These are phyloP conservation scores for Tenualosa ilisha DNA, from an alignment of 2,797 vertebrate genomes.

Conservation along the genomic window DNA sequence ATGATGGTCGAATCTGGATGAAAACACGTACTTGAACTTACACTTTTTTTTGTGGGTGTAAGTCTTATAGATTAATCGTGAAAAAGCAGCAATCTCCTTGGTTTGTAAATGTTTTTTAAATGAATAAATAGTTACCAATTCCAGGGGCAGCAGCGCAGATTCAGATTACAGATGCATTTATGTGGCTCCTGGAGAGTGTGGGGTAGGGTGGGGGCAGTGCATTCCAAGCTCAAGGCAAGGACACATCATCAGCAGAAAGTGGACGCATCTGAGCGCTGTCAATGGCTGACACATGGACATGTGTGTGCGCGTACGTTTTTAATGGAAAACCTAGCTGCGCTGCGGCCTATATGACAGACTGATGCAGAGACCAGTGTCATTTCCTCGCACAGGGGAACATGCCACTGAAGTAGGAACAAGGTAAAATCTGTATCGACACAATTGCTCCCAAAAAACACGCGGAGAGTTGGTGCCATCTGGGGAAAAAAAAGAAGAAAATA, in stretches of 20 bases:
- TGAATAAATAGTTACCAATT: neutral
- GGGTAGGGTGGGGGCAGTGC: neutral
- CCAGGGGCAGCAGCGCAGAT: neutral
- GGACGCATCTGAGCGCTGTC: slow-evolving; percentile 16
- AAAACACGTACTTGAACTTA: neutral
- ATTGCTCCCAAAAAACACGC: neutral
- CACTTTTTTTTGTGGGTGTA: neutral
- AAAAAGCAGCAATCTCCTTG: neutral
- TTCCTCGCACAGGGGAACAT: neutral
- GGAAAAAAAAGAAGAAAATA: neutral
- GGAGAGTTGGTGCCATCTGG: neutral
- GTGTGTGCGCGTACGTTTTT: neutral
- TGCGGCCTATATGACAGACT: neutral
- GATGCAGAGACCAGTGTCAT: neutral
- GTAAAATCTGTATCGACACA: neutral
- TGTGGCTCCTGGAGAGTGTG: neutral
- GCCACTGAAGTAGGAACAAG: slow-evolving; percentile 14
- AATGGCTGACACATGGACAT: slow-evolving; percentile 7
- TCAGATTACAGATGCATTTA: neutral
- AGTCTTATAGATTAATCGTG: neutral
- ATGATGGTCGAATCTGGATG: neutral
- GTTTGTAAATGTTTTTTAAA: slow-evolving; percentile 4
- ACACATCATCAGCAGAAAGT: slow-evolving; percentile 15
- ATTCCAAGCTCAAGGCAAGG: slow-evolving; percentile 14
- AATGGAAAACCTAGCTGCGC: slow-evolving; percentile 20